These are phyloP conservation scores for Enteromius mattozi DNA, from an alignment of 2,797 vertebrate species.

Conservation along the genomic window DNA sequence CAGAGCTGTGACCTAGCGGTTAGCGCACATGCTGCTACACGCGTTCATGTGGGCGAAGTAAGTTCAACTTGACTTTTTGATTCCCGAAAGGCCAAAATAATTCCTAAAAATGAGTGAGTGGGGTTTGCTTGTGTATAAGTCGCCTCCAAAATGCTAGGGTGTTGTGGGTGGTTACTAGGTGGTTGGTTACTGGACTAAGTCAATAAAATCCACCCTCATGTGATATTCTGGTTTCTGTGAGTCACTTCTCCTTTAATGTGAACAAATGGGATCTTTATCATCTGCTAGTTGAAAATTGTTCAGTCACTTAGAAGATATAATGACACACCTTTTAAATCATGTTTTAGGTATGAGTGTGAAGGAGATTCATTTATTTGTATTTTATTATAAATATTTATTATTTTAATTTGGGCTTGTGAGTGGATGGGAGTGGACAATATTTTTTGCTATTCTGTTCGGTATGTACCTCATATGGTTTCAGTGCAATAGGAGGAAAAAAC, in stretches of 20 bases:
- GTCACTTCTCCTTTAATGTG: neutral
- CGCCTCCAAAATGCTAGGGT: neutral
- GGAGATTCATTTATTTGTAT: no score
- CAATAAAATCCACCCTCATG: neutral
- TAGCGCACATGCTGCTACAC: conserved; percentile 3
- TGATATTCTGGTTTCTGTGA: neutral
- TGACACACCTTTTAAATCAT: neutral
- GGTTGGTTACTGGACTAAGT: neutral
- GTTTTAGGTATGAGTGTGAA: neutral
- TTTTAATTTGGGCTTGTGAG: no score
- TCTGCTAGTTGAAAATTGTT: neutral
- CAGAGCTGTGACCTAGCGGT: neutral
- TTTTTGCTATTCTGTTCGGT: no score
- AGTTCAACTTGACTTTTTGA: neutral
- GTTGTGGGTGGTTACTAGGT: neutral
- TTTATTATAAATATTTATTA: neutral
- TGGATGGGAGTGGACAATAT: no score
- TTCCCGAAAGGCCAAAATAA: neutral
- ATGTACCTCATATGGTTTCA: no score
- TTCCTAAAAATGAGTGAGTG: neutral
- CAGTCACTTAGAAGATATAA: neutral
- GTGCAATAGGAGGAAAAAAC: no score
- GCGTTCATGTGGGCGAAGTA: neutral
- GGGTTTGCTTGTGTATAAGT: neutral
- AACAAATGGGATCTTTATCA: neutral